Evolutionary conservation across 2,797 vertebrate species (phyloP).

Genomic region (Gobionotothen gibberifrons): DNA sequence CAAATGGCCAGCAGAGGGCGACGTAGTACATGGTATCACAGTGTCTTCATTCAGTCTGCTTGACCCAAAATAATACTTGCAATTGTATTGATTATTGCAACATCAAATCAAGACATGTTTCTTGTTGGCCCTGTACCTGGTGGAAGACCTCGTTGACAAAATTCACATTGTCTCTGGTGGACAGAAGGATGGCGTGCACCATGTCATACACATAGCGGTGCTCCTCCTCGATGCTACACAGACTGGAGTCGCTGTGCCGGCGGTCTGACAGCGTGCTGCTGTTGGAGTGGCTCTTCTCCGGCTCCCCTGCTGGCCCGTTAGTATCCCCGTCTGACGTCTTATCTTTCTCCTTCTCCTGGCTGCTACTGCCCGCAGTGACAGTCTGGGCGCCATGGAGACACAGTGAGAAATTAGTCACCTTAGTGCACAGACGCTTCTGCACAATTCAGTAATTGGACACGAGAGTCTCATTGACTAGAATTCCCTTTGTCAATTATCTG

Average conservation of each 20-base stretch:
- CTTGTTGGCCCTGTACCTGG: constrained; percentile 83
- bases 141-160: constrained; percentile 99
- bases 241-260: constrained; percentile 90
- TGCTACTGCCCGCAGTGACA: constrained; percentile 86
- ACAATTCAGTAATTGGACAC: constrained; percentile 10
- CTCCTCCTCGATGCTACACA: constrained; percentile 97
- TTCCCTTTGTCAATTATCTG: neutral
- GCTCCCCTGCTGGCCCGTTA: constrained; percentile 77
- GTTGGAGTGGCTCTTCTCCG: constrained; percentile 91
- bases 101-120: neutral
- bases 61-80: neutral
- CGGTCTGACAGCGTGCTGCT: constrained; percentile 93
- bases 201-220: constrained; percentile 92
- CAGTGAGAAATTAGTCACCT: constrained; percentile 9
- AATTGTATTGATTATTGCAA: neutral
- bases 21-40: constrained; percentile 41
- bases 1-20: constrained; percentile 73
- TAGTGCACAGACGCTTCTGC: neutral
- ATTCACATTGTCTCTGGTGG: constrained; percentile 95
- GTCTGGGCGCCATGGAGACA: constrained; percentile 74
- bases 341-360: constrained; percentile 88
- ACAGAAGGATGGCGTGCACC: constrained; percentile 94
- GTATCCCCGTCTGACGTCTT: constrained; percentile 85
- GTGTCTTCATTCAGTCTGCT: neutral
- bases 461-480: constrained; percentile 8